Evolutionary conservation across 2,888 invertebrate species (phyloP), one percentile per base, ranked within the genome.

Genomic region (Agrochola macilenta): DNA sequence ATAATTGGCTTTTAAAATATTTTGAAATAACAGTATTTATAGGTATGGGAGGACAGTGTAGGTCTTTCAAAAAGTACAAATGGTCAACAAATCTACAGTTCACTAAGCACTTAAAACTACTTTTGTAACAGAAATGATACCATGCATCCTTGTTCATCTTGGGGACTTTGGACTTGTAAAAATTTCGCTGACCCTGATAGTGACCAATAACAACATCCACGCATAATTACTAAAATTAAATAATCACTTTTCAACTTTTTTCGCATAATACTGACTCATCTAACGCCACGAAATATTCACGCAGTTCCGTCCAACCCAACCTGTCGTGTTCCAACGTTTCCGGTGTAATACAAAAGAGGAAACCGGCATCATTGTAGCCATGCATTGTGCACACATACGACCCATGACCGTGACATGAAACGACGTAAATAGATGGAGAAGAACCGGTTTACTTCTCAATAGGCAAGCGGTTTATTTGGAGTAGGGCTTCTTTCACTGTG

Each of bases 401-500:
- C 81, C 87, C 87, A 61, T 90, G 91, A 84, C 91, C 91, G 69
- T 91, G 89, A 89, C 88, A 87, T 73, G 76, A 61, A 30, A 43
- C 17, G 23, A 72, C 74, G 20, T 60, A 35, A 46, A 81, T 72
- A 77, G 0, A 65, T 70, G 39, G 72, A 58, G 80, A 65, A 65
- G 58, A 85, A 85, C 79, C 58, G 86, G 84, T 86, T 79, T 35
- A 65, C 74, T 54, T 76, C 30, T 35, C 8, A 71, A 61, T 35
- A 63, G 46, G 12, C n/a, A 35, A 74, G 70, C 73, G 73, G 39
- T 69, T 76, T 76, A 61, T 46, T 35, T 66, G n/a, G 12, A 39
- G 26, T n/a, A 1, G 49, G 46, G 11, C 0, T 49, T 79, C 30
- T 79, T 23, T 64, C 49, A 20, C 63, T 79, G 75, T 81, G 54